Evolutionary conservation across 2,888 invertebrate species (phyloP).

Genomic region (Omphaloscelis lunosa): DNA sequence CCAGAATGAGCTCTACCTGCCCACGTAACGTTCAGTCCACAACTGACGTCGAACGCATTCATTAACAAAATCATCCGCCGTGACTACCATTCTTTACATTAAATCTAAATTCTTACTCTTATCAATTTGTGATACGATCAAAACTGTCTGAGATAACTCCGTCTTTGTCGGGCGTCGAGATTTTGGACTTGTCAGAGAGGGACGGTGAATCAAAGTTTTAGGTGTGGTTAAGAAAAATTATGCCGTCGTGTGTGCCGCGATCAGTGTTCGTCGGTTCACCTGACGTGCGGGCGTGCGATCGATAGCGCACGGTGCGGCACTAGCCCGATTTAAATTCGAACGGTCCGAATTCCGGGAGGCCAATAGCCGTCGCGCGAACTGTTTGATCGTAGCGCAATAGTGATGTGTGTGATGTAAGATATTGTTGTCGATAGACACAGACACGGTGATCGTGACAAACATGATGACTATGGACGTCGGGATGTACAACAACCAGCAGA

Average conservation of each 20-base stretch:
- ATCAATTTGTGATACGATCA: slow-evolving; percentile 78
- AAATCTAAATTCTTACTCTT: slow-evolving; percentile 80
- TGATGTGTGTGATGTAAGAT: slow-evolving; percentile 86
- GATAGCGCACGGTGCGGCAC: slow-evolving; percentile 76
- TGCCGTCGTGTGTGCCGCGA: slow-evolving; percentile 74
- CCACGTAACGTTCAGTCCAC: slow-evolving; percentile 79
- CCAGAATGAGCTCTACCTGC: slow-evolving; percentile 79
- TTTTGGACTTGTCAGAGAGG: slow-evolving; percentile 73
- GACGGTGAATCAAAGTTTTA: slow-evolving; percentile 80
- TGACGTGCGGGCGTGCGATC: slow-evolving; percentile 85
- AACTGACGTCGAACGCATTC: slow-evolving; percentile 75
- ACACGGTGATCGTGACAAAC: slow-evolving; percentile 83
- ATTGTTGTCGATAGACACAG: slow-evolving; percentile 82
- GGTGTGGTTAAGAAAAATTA: slow-evolving; percentile 85
- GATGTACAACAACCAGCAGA: slow-evolving; percentile 93
- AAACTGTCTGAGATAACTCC: slow-evolving; percentile 75
- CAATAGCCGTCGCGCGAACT: slow-evolving; percentile 69
- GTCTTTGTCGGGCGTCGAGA: slow-evolving; percentile 73
- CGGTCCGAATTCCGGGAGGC: slow-evolving; percentile 76
- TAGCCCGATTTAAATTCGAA: slow-evolving; percentile 77
- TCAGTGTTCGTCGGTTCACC: slow-evolving; percentile 86
- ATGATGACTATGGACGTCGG: slow-evolving; percentile 96
- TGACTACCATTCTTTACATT: slow-evolving; percentile 73
- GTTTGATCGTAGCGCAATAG: slow-evolving; percentile 71
- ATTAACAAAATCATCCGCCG: slow-evolving; percentile 70